Evolutionary conservation across 1,140 invertebrate genomes (phyloP).

Genomic region (Calliphora vicina): DNA sequence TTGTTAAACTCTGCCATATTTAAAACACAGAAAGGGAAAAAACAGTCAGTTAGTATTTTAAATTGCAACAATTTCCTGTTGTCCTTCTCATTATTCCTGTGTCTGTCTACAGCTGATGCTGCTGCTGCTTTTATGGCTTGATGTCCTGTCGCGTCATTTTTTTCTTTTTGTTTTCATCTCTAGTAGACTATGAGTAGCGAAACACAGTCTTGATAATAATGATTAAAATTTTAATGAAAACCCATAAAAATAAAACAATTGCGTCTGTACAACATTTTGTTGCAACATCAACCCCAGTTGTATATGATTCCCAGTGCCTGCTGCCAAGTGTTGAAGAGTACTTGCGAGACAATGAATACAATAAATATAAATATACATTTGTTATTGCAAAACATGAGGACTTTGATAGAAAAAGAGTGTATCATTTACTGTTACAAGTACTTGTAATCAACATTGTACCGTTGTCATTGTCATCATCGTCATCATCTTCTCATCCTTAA

Average conservation of each 20-base stretch:
- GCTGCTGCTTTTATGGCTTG: background rate
- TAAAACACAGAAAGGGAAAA: background rate
- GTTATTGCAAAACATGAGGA: too few species aligned
- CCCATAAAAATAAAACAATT: slow-evolving; percentile 1
- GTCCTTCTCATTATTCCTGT: background rate
- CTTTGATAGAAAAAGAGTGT: too few species aligned
- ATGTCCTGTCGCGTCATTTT: background rate
- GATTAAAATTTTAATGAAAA: slow-evolving; percentile 2
- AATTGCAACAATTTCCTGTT: background rate
- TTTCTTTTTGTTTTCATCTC: background rate
- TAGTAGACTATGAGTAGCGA: background rate
- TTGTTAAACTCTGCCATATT: too few species aligned
- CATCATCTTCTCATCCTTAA: background rate
- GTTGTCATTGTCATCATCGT: background rate
- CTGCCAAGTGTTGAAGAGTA: too few species aligned
- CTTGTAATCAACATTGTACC: background rate
- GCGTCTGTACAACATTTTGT: background rate
- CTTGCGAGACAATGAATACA: too few species aligned
- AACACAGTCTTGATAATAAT: background rate
- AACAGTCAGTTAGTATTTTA: background rate
- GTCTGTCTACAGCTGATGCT: background rate
- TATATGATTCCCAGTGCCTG: too few species aligned
- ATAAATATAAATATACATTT: too few species aligned
- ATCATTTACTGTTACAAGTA: background rate
- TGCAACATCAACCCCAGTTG: too few species aligned